Evolutionary conservation across 2,113 vertebrate genomes (phyloP).

Genomic region (Steatornis caripensis): DNA sequence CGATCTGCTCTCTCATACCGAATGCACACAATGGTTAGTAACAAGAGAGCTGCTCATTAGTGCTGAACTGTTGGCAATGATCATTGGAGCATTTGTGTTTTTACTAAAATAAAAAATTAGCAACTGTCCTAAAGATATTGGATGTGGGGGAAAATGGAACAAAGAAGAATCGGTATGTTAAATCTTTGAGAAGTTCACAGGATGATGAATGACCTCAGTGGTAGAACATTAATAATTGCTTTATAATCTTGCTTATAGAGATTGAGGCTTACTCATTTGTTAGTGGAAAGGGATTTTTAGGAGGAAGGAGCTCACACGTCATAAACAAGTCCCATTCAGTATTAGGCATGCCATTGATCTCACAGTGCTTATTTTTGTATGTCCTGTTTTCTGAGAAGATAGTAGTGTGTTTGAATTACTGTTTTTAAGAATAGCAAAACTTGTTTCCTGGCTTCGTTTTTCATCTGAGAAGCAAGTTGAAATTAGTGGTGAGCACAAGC

Average conservation of each 20-base stretch:
- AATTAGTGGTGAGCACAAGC: background rate
- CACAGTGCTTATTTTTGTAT: background rate
- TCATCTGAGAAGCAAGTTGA: conserved; percentile 1
- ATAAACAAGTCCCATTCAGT: background rate
- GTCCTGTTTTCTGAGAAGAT: background rate
- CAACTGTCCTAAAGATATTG: background rate
- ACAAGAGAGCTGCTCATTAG: conserved; percentile 28
- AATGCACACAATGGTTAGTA: background rate
- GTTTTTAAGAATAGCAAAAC: conserved; percentile 22
- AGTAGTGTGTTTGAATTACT: background rate
- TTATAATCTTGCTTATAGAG: background rate
- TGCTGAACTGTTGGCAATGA: conserved; percentile 1
- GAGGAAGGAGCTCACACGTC: background rate
- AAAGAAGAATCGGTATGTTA: conserved; percentile 7
- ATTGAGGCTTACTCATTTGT: background rate
- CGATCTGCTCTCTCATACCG: background rate
- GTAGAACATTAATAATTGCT: background rate
- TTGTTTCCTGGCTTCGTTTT: conserved; percentile 33
- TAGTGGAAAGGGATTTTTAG: background rate
- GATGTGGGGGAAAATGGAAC: background rate
- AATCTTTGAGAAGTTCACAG: background rate
- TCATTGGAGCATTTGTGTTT: conserved; percentile 28
- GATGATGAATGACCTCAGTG: background rate
- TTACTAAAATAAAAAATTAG: conserved; percentile 48
- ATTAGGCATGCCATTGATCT: background rate